Conservation (phyloP, 1,140 invertebrate species). For the Neuroterus valhalla region DNA sequence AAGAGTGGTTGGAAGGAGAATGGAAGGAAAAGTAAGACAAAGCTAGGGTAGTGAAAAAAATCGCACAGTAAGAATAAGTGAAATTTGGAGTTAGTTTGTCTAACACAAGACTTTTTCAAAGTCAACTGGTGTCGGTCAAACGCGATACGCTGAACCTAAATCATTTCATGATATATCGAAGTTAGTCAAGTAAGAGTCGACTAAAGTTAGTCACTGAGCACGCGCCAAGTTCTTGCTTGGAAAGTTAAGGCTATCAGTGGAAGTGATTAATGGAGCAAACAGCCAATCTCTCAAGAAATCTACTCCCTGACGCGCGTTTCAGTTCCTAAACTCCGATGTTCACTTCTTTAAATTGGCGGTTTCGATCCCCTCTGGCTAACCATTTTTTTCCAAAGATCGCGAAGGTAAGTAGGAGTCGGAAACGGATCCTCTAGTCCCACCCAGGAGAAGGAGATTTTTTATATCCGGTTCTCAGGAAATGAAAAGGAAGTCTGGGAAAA, state of each 20-base stretch:
- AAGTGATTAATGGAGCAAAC: neutral
- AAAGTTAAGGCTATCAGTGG: neutral
- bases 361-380: too few relatives aligned
- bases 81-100: neutral
- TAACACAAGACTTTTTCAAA: neutral
- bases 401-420: too few relatives aligned
- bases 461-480: too few relatives aligned
- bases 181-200: neutral
- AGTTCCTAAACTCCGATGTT: neutral
- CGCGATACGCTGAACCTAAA: conserved; percentile 8
- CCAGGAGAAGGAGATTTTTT: too few relatives aligned
- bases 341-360: neutral
- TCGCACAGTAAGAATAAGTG: neutral
- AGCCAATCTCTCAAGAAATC: conserved; percentile 13
- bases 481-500: too few relatives aligned
- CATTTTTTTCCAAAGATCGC: too few relatives aligned
- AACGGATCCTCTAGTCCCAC: too few relatives aligned
- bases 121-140: neutral
- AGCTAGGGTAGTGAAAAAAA: too few relatives aligned
- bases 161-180: conserved; percentile 27
- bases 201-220: neutral
- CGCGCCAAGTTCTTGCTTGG: neutral
- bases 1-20: too few relatives aligned
- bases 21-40: too few relatives aligned
- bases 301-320: neutral